phyloP scores from a whole-genome alignment of 2,797 vertebrate species.

The Mormyrops boulengeri region DNA sequence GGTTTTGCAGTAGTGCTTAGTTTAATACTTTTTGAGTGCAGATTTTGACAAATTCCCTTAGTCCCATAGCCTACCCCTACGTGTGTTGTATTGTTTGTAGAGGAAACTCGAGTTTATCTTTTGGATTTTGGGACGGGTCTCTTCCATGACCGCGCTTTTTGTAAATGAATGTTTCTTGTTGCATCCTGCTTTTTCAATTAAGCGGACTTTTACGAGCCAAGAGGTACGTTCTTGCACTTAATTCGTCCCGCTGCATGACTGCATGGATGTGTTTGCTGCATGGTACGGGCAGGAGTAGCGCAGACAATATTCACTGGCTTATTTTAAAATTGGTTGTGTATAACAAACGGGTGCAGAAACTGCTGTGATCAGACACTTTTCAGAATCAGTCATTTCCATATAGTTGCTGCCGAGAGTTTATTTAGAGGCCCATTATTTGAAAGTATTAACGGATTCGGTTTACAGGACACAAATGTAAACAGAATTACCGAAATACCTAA shows the following conservation, averaged over 20 bases:
- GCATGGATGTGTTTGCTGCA: conserved; percentile 7
- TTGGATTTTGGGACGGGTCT: not conserved
- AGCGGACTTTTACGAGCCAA: conserved; percentile 38
- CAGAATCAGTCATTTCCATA: not conserved
- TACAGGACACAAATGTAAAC: not conserved
- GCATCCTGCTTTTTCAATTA: not conserved
- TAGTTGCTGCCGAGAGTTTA: not conserved
- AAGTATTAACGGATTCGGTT: not conserved
- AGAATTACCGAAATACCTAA: not conserved
- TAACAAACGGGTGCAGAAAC: not conserved
- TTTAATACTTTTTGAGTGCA: not conserved
- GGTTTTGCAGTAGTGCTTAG: not conserved
- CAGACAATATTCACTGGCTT: not conserved
- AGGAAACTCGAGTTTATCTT: not conserved
- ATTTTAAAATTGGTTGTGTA: not conserved
- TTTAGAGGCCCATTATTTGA: not conserved
- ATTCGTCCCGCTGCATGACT: not conserved
- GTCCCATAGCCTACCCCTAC: not conserved
- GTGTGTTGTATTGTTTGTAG: not conserved
- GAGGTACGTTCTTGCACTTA: conserved; percentile 25
- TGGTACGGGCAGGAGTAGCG: not conserved
- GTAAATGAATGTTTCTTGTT: conserved; percentile 24
- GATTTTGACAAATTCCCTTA: not conserved
- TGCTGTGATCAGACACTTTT: not conserved
- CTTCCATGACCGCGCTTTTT: conserved; percentile 23